These are phyloP conservation scores for Semotilus atromaculatus DNA, from an alignment of 2,797 vertebrate genomes.

Conservation along the genomic window DNA sequence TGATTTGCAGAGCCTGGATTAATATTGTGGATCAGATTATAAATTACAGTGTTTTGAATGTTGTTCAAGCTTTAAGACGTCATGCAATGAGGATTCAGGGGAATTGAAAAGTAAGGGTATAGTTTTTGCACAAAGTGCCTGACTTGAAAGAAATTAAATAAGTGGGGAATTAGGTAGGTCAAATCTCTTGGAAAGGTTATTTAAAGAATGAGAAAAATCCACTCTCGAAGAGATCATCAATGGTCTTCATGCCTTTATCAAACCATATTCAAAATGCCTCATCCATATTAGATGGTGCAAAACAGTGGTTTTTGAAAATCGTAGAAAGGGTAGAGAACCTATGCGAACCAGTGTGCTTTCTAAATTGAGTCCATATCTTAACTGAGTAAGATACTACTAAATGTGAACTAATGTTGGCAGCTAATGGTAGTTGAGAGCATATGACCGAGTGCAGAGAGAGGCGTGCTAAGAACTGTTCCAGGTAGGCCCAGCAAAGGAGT, in stretches of 20 bases:
- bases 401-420: not conserved
- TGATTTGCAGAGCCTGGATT: not conserved
- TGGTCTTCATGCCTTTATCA: too few species aligned
- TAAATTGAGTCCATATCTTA: conserved; percentile 8
- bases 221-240: too few species aligned
- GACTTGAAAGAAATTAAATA: too few species aligned
- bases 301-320: too few species aligned
- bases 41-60: not conserved
- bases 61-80: not conserved
- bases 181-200: too few species aligned
- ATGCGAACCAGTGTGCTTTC: not conserved
- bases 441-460: not conserved
- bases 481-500: not conserved
- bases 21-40: not conserved
- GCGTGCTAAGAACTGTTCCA: not conserved
- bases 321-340: not conserved
- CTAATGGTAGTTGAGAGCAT: not conserved
- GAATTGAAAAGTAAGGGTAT: too few species aligned
- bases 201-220: too few species aligned
- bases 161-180: too few species aligned
- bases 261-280: too few species aligned
- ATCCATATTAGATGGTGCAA: too few species aligned
- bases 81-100: not conserved
- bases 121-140: too few species aligned
- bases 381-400: not conserved